Base-by-base conservation (phyloP, 1,140 invertebrate genomes). In the Magallana gigas region DNA sequence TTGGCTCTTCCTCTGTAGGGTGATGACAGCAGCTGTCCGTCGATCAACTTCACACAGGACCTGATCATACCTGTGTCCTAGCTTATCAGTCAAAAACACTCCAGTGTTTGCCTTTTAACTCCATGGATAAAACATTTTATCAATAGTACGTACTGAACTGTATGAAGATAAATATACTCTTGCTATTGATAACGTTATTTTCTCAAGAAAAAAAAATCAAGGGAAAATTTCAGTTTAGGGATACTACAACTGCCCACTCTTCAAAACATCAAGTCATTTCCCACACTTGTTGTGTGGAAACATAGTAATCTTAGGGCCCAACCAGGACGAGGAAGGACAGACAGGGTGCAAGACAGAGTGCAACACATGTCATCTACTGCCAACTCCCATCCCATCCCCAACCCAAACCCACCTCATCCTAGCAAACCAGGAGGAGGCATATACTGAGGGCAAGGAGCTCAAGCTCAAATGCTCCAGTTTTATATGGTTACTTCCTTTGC, bases 51-150 rank as follows among this genome's bases (percentile, higher is more conserved):
- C 14, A 81, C 57, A 7, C 82, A 57, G 36, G 23, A 62, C 12
- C 18, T 9, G 68, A 8, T 76, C 36, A 18, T 29, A 29, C 68
- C 36, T 48, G 6, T 36, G 68, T 76, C 68, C 68, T 8, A 48
- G 36, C 2, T 76, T 76, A 36, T 29, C 68, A 36, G 18, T 48
- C 68, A 76, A 23, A 48, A 71, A 76, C 18, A 11, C 68, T n/a
- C n/a, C 60, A 12, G 23, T 76, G 68, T 76, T 76, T 76, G 36
- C 68, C 9, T 23, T 36, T 12, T 76, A 76, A 8, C 23, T 23
- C 14, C 23, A 14, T 76, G 36, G 68, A 76, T 76, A 76, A 76
- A 76, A 36, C 68, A 76, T 76, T 48, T 76, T 11, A 36, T 76
- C 68, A 29, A 36, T 18, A n/a, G 36, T 48, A 48, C 5, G 36